A percentile compares a stretch with the other conserved stretches of the same genome.
Evolutionary conservation across 2,797 vertebrate genomes (phyloP).

Genomic region (Taenioides sp.): DNA sequence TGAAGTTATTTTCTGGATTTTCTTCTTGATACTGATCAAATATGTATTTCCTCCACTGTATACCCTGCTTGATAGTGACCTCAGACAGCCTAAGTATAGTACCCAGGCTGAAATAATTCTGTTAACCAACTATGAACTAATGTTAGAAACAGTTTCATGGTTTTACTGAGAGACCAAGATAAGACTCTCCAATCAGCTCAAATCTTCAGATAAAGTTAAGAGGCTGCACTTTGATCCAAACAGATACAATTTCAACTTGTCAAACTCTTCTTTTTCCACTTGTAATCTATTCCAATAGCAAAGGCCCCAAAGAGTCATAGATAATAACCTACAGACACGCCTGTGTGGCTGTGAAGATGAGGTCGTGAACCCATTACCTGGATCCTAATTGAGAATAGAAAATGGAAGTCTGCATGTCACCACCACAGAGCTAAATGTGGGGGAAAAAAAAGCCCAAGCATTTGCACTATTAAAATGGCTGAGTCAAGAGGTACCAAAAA

Average conservation of each 20-base stretch:
- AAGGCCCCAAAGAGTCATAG: slow-evolving; percentile 7
- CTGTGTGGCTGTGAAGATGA: slow-evolving; percentile 10
- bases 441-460: neutral
- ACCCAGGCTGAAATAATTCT: neutral
- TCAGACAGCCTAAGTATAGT: neutral
- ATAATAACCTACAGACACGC: slow-evolving; percentile 9
- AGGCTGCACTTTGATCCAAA: slow-evolving; percentile 2
- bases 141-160: neutral
- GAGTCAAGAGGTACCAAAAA: neutral
- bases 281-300: neutral
- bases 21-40: no score
- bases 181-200: neutral
- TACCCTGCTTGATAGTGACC: no score
- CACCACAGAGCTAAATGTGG: slow-evolving; percentile 3
- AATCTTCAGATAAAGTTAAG: neutral
- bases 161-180: neutral
- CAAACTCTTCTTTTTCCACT: neutral
- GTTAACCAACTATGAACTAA: neutral
- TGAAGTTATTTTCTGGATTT: no score
- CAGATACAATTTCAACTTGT: neutral
- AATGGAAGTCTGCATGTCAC: slow-evolving; percentile 22
- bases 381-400: slow-evolving; percentile 37
- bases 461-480: slow-evolving; percentile 8
- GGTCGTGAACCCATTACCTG: slow-evolving; percentile 47
- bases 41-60: no score